These are phyloP conservation scores for Campoletis sonorensis DNA, from an alignment of 1,140 invertebrate species.

Conservation along the genomic window DNA sequence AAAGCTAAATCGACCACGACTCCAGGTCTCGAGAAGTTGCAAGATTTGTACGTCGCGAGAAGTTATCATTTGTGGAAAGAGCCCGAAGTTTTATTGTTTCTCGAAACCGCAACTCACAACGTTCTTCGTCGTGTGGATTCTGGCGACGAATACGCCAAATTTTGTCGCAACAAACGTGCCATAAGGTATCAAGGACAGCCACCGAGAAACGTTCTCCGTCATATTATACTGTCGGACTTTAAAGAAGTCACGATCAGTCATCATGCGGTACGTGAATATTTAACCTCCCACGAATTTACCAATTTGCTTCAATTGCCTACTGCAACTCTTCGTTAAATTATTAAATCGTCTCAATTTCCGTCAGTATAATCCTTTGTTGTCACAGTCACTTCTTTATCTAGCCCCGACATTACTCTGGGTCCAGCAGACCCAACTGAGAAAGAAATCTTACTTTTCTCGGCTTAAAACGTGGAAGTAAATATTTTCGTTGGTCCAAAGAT, in stretches of 20 bases:
- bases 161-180: conserved; percentile 80
- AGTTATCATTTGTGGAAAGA: conserved; percentile 89
- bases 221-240: conserved; percentile 89
- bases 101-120: conserved; percentile 83
- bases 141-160: conserved; percentile 79
- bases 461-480: no score
- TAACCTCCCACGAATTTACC: not conserved
- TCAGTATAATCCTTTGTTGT: no score
- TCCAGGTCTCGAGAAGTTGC: conserved; percentile 82
- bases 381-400: no score
- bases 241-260: conserved; percentile 82
- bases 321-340: not conserved
- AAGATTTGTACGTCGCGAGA: conserved; percentile 85
- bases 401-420: not conserved
- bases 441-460: no score
- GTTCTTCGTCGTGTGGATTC: conserved; percentile 82
- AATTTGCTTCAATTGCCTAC: no score
- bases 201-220: conserved; percentile 86
- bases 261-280: conserved; percentile 59
- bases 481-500: no score
- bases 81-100: conserved; percentile 85
- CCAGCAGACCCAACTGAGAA: no score
- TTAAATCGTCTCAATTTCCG: conserved; percentile 6
- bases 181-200: conserved; percentile 81
- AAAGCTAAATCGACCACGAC: conserved; percentile 71